Conservation (phyloP, 2,797 vertebrate genomes). For the Cottoperca gobio region DNA sequence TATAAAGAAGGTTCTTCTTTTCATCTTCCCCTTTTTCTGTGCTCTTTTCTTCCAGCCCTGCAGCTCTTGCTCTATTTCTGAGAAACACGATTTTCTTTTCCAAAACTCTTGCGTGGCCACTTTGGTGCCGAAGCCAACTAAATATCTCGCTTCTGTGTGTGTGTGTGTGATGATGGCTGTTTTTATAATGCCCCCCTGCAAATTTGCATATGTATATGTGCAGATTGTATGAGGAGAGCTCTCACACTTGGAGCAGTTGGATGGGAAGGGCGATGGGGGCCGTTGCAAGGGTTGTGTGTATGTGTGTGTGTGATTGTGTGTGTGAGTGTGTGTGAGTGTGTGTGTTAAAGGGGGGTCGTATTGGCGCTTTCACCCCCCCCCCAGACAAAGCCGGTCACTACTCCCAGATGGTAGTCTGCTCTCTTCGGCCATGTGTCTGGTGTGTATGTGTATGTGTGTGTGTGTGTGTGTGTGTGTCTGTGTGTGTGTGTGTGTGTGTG, state of each 20-base stretch:
- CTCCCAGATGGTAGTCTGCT: constrained; percentile 86
- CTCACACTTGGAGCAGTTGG: constrained; percentile 80
- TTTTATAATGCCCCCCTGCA: constrained; percentile 78
- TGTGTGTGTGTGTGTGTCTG: constrained; percentile 71
- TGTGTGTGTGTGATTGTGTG: constrained; percentile 60
- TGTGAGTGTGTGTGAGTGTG: constrained; percentile 37
- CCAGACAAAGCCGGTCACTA: constrained; percentile 83
- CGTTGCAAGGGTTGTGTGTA: constrained; percentile 69
- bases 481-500: constrained; percentile 55
- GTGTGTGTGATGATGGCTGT: constrained; percentile 73
- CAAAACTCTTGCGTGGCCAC: constrained; percentile 63
- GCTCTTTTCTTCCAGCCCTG: constrained; percentile 56
- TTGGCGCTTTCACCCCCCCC: constrained; percentile 68
- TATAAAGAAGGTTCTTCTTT: constrained; percentile 68
- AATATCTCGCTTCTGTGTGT: constrained; percentile 57
- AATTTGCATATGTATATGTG: constrained; percentile 88
- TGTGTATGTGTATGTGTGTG: constrained; percentile 58
- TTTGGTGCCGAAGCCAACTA: constrained; percentile 63
- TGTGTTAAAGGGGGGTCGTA: constrained; percentile 61
- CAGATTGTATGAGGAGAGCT: constrained; percentile 84
- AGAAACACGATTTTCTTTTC: constrained; percentile 62
- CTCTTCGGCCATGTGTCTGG: constrained; percentile 82
- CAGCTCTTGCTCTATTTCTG: constrained; percentile 67
- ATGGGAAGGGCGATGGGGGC: constrained; percentile 69
- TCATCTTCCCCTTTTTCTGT: constrained; percentile 51